A percentile compares a stretch with the other conserved stretches of the same genome.
These are phyloP conservation scores for Trichopoda pennipes DNA, from an alignment of 2,888 invertebrate genomes.

Conservation along the genomic window DNA sequence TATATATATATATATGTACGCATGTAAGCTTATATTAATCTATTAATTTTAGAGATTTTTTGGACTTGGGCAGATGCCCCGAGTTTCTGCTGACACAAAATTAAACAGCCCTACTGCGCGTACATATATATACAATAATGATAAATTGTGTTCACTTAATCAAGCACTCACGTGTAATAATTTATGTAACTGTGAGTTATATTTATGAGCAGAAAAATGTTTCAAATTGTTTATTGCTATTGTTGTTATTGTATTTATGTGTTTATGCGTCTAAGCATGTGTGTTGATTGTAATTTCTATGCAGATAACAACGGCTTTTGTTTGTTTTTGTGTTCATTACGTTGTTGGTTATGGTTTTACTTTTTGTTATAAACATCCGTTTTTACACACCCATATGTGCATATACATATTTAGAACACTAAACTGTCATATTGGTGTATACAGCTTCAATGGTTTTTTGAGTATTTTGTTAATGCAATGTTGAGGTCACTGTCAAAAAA, in stretches of 20 bases:
- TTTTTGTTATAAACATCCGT: conserved; percentile 21
- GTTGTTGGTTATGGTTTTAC: not conserved
- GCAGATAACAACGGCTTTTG: not conserved
- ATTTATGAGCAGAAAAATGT: not conserved
- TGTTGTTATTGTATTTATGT: not conserved
- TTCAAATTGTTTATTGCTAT: conserved; percentile 23
- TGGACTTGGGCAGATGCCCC: no score
- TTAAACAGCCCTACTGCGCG: not conserved
- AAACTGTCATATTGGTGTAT: not conserved
- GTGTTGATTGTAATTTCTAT: not conserved
- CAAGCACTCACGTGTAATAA: not conserved
- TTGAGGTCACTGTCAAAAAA: conserved; percentile 48
- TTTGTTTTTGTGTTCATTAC: conserved; percentile 3
- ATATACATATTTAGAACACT: not conserved
- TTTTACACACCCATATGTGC: not conserved
- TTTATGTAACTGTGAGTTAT: not conserved
- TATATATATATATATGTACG: no score
- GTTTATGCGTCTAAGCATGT: not conserved
- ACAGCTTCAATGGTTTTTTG: not conserved
- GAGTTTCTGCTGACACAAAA: no score
- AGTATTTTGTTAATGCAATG: conserved; percentile 10
- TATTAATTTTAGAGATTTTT: no score
- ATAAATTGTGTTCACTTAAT: conserved; percentile 10
- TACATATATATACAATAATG: conserved; percentile 20
- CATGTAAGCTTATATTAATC: no score